These are phyloP conservation scores for Paelopatides confundens DNA, from an alignment of 53 echinoderm and acorn worm species.

Conservation along the genomic window DNA sequence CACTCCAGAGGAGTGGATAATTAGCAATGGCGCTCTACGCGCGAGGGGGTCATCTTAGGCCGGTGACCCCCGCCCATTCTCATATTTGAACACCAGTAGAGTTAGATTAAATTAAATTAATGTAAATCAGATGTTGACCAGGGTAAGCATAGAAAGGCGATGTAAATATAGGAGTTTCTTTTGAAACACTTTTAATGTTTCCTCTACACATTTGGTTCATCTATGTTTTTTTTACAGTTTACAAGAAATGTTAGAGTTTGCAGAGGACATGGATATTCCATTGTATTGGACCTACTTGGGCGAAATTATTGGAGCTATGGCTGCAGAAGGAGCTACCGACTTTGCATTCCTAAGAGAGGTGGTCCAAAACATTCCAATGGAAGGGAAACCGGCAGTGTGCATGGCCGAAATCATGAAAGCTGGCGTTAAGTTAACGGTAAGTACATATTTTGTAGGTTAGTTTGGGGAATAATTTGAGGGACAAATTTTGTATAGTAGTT, in stretches of 20 bases:
- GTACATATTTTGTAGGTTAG: background rate
- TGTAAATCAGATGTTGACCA: too few relatives aligned
- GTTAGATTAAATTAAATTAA: too few relatives aligned
- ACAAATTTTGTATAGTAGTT: too few relatives aligned
- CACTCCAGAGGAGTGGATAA: too few relatives aligned
- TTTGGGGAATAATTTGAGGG: background rate
- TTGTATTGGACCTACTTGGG: constrained; percentile 82
- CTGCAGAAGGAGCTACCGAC: constrained; percentile 61
- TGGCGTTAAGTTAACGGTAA: constrained; percentile 60
- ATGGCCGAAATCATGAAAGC: constrained; percentile 83
- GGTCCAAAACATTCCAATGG: constrained; percentile 60
- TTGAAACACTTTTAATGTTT: too few relatives aligned
- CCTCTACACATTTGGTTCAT: too few relatives aligned
- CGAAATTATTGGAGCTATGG: constrained; percentile 79
- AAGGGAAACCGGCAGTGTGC: constrained; percentile 74
- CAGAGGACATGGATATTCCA: constrained; percentile 94
- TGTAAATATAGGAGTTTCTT: too few relatives aligned
- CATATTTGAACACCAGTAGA: too few relatives aligned
- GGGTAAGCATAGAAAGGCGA: too few relatives aligned
- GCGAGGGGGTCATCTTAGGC: too few relatives aligned
- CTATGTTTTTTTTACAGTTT: constrained; percentile 54
- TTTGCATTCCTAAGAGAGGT: constrained; percentile 61
- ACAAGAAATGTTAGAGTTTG: constrained; percentile 75
- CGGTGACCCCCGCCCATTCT: too few relatives aligned
- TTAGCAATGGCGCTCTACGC: too few relatives aligned